Percentiles rank a stretch among this genome's conserved stretches.
Conservation (phyloP, 2,797 vertebrate species). For the Psittacula derbiana region DNA sequence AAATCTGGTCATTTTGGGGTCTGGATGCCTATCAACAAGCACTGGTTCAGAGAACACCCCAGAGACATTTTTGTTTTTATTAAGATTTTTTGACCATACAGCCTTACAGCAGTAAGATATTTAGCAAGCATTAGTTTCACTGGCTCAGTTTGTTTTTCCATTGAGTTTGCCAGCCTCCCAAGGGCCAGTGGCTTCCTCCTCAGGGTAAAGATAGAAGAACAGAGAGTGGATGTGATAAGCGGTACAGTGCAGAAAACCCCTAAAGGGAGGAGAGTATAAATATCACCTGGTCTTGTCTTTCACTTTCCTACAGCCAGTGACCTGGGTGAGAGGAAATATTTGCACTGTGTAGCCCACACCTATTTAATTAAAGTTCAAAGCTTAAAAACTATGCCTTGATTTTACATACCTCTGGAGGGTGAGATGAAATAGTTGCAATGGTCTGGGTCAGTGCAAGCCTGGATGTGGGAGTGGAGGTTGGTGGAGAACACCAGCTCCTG, state of each 20-base stretch:
- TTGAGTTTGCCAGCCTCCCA: not conserved
- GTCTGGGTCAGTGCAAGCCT: accelerated
- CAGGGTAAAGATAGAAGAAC: not conserved
- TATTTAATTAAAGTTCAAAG: slow-evolving; percentile 44
- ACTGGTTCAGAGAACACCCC: not conserved
- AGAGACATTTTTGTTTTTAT: not conserved
- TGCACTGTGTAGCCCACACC: not conserved
- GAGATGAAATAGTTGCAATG: accelerated
- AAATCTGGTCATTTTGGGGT: not conserved
- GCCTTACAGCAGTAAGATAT: not conserved
- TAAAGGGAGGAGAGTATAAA: not conserved
- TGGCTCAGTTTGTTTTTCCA: not conserved
- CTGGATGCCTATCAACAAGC: not conserved
- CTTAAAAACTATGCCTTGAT: not conserved
- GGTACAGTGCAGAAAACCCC: not conserved
- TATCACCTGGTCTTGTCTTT: not conserved
- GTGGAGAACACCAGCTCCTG: not conserved
- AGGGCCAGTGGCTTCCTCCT: not conserved
- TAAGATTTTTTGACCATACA: not conserved
- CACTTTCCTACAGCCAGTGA: not conserved
- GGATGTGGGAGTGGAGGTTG: not conserved
- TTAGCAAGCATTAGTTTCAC: not conserved
- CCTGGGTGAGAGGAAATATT: not conserved
- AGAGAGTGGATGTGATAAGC: accelerated
- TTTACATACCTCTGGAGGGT: not conserved